Conservation (phyloP, 1,140 invertebrate genomes). For the Leptinotarsa undecemlineata region DNA sequence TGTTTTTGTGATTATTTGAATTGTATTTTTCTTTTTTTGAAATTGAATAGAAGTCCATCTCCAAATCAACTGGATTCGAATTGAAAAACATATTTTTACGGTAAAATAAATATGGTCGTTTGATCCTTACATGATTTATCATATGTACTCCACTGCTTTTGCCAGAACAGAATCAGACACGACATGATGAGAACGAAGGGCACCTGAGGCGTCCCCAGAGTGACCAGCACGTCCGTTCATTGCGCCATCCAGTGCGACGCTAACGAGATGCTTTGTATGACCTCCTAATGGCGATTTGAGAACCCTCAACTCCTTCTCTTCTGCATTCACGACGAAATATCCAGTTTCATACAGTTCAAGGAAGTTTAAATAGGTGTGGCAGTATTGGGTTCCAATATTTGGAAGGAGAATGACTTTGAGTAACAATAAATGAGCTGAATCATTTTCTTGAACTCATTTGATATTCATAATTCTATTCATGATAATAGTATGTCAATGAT, state of each 20-base stretch:
- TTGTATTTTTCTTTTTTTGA: background rate
- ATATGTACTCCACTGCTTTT: background rate
- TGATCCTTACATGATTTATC: too few species aligned
- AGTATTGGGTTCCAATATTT: background rate
- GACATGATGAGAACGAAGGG: constrained; percentile 52
- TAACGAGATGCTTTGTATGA: constrained; percentile 34
- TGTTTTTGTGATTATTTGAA: background rate
- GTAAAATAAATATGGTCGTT: too few species aligned
- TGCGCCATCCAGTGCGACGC: constrained; percentile 36
- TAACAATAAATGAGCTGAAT: too few species aligned
- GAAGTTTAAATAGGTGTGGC: background rate
- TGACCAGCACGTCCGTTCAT: constrained; percentile 46
- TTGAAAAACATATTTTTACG: too few species aligned
- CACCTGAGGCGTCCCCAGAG: constrained; percentile 54
- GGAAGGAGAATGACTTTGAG: too few species aligned
- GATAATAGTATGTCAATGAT: too few species aligned
- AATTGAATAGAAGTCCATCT: background rate
- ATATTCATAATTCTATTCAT: too few species aligned
- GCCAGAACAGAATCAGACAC: constrained; percentile 6
- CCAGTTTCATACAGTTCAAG: background rate
- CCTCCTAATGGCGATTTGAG: constrained; percentile 43
- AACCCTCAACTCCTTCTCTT: constrained; percentile 26
- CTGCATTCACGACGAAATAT: constrained; percentile 10
- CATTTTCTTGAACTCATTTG: too few species aligned
- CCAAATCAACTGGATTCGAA: background rate